Evolutionary conservation across 2,888 invertebrate genomes (phyloP), one percentile per base, ranked within the genome.

Genomic region (Athalia rosae): DNA sequence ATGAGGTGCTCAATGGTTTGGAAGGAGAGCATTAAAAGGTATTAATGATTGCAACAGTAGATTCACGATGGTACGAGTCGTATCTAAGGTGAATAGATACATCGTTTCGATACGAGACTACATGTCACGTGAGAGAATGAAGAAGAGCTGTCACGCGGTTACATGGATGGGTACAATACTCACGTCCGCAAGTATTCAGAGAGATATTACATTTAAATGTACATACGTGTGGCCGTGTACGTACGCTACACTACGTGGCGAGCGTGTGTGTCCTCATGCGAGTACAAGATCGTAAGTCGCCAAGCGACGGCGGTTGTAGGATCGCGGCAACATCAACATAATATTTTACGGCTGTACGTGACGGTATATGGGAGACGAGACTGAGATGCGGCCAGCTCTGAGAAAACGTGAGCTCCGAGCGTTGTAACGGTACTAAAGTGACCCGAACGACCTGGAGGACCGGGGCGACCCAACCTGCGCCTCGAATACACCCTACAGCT

Each of bases 361-460:
- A 77, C 79, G 76, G 80, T 71, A 71, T 62, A 64, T 73, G 71
- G 79, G 76, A 77, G 76, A 67, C 58, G 82, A 76, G 82, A 76
- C 67, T 80, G 74, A 77, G 78, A 77, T 79, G 78, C 74, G 81
- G 83, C 81, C 28, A 28, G 82, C 80, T 82, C 81, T 69, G 82
- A 83, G 85, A 85, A 85, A 83, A 85, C 84, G 83, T 86, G 84
- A 83, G 83, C 80, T 83, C 89, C 87, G 85, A 85, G 84, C 85
- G 86, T 86, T 88, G 87, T 86, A 87, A 87, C 88, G 81, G 80
- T 67, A 61, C 66, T 15, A 48, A 77, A 47, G 77, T 66, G 69
- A 77, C 77, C 58, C 59, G 69, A 69, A 9, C 77, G 67, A 67
- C 71, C 71, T 58, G 71, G 56, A 62, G 74, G 74, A 74, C 50